phyloP scores from a whole-genome alignment of 2,113 vertebrate species.

The Mustela lutreola region DNA sequence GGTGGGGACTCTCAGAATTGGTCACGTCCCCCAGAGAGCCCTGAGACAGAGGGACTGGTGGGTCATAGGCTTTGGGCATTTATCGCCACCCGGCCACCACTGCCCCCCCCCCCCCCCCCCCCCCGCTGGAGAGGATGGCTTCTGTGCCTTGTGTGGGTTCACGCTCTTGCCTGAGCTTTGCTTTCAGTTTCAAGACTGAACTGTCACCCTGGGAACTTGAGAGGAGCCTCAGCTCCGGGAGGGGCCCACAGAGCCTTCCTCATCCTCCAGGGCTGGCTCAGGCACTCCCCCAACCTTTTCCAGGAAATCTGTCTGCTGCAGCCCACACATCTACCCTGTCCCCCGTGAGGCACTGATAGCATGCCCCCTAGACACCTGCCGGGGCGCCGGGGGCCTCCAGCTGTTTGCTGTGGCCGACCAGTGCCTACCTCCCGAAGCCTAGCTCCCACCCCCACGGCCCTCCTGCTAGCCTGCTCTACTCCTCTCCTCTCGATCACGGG shows the following conservation, averaged over 20 bases:
- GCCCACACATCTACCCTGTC: neutral
- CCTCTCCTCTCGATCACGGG: neutral
- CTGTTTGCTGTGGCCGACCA: neutral
- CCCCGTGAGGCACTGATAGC: neutral
- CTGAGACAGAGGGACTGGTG: neutral
- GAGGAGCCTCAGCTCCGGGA: conserved; percentile 57
- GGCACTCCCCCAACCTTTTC: conserved; percentile 39
- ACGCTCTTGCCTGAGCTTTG: conserved; percentile 74
- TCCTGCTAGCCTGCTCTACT: neutral
- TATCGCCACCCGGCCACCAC: conserved; percentile 31
- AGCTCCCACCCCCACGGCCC: neutral
- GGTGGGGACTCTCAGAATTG: neutral
- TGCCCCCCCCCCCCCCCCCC: neutral
- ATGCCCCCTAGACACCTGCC: neutral
- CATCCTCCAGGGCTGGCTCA: neutral
- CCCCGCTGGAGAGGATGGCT: neutral
- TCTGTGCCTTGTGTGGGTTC: conserved; percentile 51
- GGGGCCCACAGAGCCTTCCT: conserved; percentile 54
- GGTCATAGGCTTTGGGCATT: conserved; percentile 59
- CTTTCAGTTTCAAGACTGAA: conserved; percentile 82
- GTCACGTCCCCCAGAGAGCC: neutral
- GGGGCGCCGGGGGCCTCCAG: neutral
- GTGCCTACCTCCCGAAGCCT: neutral
- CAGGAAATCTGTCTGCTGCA: conserved; percentile 63
- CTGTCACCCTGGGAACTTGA: conserved; percentile 77